These are phyloP conservation scores for Limnothrissa miodon DNA, from an alignment of 2,113 vertebrate genomes.

Conservation along the genomic window DNA sequence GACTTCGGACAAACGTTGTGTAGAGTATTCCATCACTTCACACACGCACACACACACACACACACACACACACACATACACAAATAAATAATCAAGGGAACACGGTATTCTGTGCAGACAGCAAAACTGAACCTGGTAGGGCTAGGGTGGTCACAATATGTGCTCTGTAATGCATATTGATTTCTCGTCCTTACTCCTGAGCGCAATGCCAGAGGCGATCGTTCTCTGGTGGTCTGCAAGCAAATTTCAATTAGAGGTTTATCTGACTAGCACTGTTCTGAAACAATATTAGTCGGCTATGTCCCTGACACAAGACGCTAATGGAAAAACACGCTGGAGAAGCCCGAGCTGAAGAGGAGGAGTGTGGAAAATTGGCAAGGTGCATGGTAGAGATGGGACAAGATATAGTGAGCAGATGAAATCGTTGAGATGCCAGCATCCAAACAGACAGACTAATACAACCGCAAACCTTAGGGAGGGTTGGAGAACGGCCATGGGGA, in stretches of 20 bases:
- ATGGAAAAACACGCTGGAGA: neutral
- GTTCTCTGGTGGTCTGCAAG: slow-evolving; percentile 38
- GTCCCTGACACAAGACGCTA: neutral
- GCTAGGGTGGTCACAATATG: slow-evolving; percentile 29
- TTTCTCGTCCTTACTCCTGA: slow-evolving; percentile 45
- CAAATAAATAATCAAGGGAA: neutral
- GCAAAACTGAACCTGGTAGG: neutral
- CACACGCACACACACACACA: too few species aligned
- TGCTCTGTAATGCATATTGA: slow-evolving; percentile 61
- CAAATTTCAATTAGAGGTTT: slow-evolving; percentile 53
- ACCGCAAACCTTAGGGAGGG: neutral
- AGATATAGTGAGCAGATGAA: neutral
- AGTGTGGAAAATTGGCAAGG: slow-evolving; percentile 21
- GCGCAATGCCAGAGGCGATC: slow-evolving; percentile 29
- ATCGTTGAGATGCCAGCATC: neutral
- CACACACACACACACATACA: too few species aligned
- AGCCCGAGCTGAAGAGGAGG: neutral
- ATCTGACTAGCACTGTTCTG: slow-evolving; percentile 35
- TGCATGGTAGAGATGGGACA: neutral
- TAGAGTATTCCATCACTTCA: neutral
- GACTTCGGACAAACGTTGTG: neutral
- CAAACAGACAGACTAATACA: neutral
- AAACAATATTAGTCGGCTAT: slow-evolving; percentile 28
- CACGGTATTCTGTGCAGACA: neutral
- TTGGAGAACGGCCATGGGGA: slow-evolving; percentile 9